Evolutionary conservation across 35 echinoderm and acorn worm genomes (phyloP), one percentile per base, ranked within the genome.

Genomic region (Apostichopus californicus): DNA sequence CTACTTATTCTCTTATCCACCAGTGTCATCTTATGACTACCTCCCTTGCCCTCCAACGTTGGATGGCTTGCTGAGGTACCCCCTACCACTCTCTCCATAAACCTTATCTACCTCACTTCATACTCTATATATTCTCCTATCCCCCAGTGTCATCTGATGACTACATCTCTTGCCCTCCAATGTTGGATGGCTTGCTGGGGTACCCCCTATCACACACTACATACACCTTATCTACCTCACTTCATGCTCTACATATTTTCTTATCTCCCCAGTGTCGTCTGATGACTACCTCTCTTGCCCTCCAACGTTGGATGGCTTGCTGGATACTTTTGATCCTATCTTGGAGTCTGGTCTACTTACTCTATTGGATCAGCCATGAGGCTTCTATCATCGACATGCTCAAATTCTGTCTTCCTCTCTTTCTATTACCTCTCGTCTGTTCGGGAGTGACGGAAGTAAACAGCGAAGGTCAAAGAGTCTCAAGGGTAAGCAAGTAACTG

Each of bases 361-460:
- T 98, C 28, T 98, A 98, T 90, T 98, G 96, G 96, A 95, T 98
- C 58, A 89, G 92, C 54, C 94, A 98, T 57, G 94, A 98, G 26
- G 96, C 96, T 65, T 92, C 92, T 77, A 95, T 98, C 84, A 59
- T 83, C 0, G 96, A 98, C 56, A 98, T 98, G 96, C 66, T 98
- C 63, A 91, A 95, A 78, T 98, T 98, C 94, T 95, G 95, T 56
- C 63, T 98, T 6, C 96, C 96, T 55, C 92, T 94, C 5, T 56
- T 91, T 22, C 77, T 95, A 60, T 63, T 98, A 56, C 96, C 96
- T 20, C 52, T 98, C 2, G 77, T 98, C 70, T 98, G 96, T 71
- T 95, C 96, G 5, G 96, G 94, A 21, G 94, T 94, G 3, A 98
- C 94, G 12, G 96, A 98, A 85, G 96, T 98, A 28, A 98, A 98